Percentiles rank a stretch among this genome's conserved stretches.
These are phyloP conservation scores for Thunnus maccoyii DNA, from an alignment of 2,113 vertebrate species.

Conservation along the genomic window DNA sequence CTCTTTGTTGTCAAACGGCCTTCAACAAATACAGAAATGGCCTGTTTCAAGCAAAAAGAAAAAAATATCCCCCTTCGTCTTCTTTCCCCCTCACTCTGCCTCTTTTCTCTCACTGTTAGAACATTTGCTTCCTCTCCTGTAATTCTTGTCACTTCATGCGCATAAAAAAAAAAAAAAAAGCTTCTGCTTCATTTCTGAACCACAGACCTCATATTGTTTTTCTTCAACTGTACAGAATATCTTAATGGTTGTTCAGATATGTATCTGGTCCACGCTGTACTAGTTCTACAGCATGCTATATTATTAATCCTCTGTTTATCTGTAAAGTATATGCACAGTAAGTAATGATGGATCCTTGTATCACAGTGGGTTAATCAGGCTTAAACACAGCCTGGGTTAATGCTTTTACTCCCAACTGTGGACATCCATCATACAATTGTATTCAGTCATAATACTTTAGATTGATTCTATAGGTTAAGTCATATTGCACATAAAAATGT, in stretches of 20 bases:
- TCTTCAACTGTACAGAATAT: conserved; percentile 8
- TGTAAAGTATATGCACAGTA: conserved; percentile 24
- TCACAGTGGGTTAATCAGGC: conserved; percentile 57
- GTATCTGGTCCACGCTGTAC: conserved; percentile 13
- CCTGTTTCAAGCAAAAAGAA: not conserved
- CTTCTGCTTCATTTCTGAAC: conserved; percentile 9
- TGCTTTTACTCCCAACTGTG: conserved; percentile 33
- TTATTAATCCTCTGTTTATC: conserved; percentile 56
- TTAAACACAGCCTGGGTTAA: conserved; percentile 52
- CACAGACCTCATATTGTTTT: conserved; percentile 6
- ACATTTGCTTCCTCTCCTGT: conserved; percentile 19
- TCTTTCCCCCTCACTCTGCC: not conserved
- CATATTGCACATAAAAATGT: conserved; percentile 25
- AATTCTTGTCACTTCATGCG: not conserved
- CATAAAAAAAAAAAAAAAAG: too few relatives aligned
- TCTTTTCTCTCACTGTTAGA: not conserved
- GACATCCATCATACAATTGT: conserved; percentile 32
- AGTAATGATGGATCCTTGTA: conserved; percentile 45
- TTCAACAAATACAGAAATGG: conserved; percentile 17
- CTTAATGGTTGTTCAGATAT: conserved; percentile 22
- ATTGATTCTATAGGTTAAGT: conserved; percentile 46
- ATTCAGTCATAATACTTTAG: conserved; percentile 18
- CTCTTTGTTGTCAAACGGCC: conserved; percentile 21
- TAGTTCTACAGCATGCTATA: not conserved
- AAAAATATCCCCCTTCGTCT: not conserved